phyloP scores from a whole-genome alignment of 2,888 invertebrate species.

The Epirrita christyi region DNA sequence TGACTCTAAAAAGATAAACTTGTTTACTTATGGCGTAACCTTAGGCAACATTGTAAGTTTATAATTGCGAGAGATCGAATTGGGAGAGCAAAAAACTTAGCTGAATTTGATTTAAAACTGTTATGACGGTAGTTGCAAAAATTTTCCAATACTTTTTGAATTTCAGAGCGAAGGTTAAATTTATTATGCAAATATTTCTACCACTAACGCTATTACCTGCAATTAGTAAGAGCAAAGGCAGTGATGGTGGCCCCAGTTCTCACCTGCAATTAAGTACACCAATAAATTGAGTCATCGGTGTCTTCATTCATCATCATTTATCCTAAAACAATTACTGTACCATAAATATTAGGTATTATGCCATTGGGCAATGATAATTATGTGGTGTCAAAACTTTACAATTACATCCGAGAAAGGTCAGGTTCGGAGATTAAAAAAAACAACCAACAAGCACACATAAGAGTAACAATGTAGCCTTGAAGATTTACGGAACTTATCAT shows the following conservation, averaged over 20 bases:
- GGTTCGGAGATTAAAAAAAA: constrained; percentile 13
- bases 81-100: too few relatives aligned
- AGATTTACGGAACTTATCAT: not conserved
- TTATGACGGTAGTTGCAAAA: not conserved
- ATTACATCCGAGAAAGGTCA: constrained; percentile 37
- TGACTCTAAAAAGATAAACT: too few relatives aligned
- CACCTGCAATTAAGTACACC: constrained; percentile 13
- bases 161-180: not conserved
- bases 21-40: too few relatives aligned
- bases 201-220: constrained; percentile 2
- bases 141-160: not conserved
- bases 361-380: constrained; percentile 22
- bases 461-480: constrained; percentile 7
- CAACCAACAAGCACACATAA: not conserved
- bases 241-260: not conserved
- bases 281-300: constrained; percentile 33
- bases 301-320: constrained; percentile 20
- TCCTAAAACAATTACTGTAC: constrained; percentile 34
- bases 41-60: too few relatives aligned
- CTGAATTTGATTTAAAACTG: too few relatives aligned
- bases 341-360: constrained; percentile 10
- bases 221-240: constrained; percentile 7
- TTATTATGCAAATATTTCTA: not conserved
- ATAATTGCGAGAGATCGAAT: not conserved
- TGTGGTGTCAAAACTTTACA: constrained; percentile 42